Evolutionary conservation across 2,113 vertebrate species (phyloP), one percentile per base, ranked within the genome.

Genomic region (Saguinus midas): DNA sequence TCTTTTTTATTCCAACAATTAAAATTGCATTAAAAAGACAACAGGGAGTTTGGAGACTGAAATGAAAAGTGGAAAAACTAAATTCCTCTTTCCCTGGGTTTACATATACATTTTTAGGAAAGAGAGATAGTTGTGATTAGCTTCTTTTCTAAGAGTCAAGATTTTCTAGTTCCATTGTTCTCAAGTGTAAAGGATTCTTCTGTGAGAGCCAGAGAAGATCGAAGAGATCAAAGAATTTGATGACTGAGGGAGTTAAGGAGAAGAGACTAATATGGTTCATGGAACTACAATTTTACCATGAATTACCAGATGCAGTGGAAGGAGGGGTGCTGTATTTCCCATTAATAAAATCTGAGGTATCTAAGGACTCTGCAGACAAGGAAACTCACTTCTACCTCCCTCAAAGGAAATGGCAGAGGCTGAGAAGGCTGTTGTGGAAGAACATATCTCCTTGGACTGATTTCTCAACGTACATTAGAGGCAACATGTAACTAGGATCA

Each of bases 11-110:
- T 97, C 35, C 75, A 96, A 98, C 96, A 98, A 98, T 98, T 98
- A 98, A 98, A 98, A 98, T 0, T 91, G 93, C 96, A 97, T 98
- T 98, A 97, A 98, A 98, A 98, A 97, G 61, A 70, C 97, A 97
- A 97, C 25, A 91, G 93, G 94, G 95, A 97, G 78, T 94, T 70
- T 84, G 90, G 89, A 98, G 90, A 96, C 68, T 83, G 97, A 87
- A 98, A 96, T 68, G 94, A 87, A 90, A 91, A 16, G 27, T 79
- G 90, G 66, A 98, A 92, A 97, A 98, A 92, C 95, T 73, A 79
- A 29, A 21, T 90, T 97, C 91, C 97, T 6, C 57, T 84, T 97
- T 96, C 75, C 80, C 91, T 97, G 92, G 76, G 96, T 95, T 93
- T 97, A 94, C 80, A 45, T 66, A 11, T 84, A 95, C 97, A 40